Evolutionary conservation across 1,140 invertebrate genomes (phyloP), one percentile per base, ranked within the genome.

Genomic region (Cyrtorhinus lividipennis): DNA sequence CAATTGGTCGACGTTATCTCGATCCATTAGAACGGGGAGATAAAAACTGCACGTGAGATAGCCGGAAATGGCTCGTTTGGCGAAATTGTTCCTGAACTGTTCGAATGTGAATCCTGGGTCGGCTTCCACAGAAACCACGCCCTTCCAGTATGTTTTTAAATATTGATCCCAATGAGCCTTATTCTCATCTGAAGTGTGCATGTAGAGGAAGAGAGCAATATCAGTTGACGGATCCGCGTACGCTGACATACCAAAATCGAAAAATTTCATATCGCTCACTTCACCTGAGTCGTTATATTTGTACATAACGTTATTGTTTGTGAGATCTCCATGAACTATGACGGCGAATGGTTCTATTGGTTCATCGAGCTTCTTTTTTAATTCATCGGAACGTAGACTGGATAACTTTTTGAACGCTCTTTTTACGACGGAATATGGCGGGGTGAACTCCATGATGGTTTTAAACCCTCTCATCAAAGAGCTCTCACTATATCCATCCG

Each of bases 251-350:
- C 71, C 74, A 23, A 76, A 73, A 62, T 78, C 76, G 23, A 77
- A 65, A 1, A 78, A 53, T 61, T 71, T 72, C 0, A 72, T 67
- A n/a, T 67, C 66, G 15, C 15, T 38, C 0, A 69, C 27, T 0
- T 46, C 64, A 13, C 58, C 38, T 10, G n/a, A 13, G 1, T 59
- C 27, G 3, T 72, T 62, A 25, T 72, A 69, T 63, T 71, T 73
- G 68, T 76, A 79, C 56, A 79, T 67, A n/a, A 79, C 71, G 62
- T 79, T 79, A 61, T 79, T 79, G 59, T 71, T 75, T 74, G 76
- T 78, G 67, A 74, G 76, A 67, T 79, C 78, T 24, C 77, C 78
- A 65, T 79, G 78, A 23, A 70, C 74, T 13, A 77, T 58, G 8
- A 76, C 73, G 1, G 72, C 68, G 62, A 73, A 73, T 2, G 73